phyloP scores from a whole-genome alignment of 2,797 vertebrate species.

The Typhlichthys eigenmanni region DNA sequence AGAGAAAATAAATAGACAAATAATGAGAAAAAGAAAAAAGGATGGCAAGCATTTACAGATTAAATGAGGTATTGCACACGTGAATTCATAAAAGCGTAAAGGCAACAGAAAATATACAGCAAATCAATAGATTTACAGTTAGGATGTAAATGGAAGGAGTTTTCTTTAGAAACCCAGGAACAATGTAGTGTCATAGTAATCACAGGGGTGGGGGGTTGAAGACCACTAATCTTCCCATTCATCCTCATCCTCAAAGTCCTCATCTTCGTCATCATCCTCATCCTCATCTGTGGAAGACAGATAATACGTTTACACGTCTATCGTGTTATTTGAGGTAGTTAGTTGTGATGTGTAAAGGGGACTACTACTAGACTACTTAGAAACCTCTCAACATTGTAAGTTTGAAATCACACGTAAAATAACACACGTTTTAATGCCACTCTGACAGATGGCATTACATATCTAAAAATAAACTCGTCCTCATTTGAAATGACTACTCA shows the following conservation, averaged over 20 bases:
- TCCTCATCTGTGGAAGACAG: constrained; percentile 85
- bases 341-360: too few species aligned
- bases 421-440: too few species aligned
- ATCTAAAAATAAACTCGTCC: too few species aligned
- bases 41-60: constrained; percentile 89
- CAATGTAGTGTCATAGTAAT: constrained; percentile 88
- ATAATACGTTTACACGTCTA: background rate
- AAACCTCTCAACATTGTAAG: too few species aligned
- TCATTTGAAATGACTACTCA: too few species aligned
- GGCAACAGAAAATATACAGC: constrained; percentile 98
- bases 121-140: constrained; percentile 93
- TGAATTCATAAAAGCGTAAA: constrained; percentile 82
- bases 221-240: constrained; percentile 96
- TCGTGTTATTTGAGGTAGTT: background rate
- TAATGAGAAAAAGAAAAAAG: constrained; percentile 42
- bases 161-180: constrained; percentile 85
- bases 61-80: constrained; percentile 99
- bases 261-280: constrained; percentile 94
- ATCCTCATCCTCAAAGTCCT: constrained; percentile 97
- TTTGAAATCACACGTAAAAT: too few species aligned
- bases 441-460: too few species aligned
- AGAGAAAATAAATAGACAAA: background rate
- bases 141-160: constrained; percentile 82
- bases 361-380: too few species aligned
- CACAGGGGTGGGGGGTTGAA: constrained; percentile 54